Conservation (phyloP, 2,113 vertebrate species). For the Megaleporinus macrocephalus region DNA sequence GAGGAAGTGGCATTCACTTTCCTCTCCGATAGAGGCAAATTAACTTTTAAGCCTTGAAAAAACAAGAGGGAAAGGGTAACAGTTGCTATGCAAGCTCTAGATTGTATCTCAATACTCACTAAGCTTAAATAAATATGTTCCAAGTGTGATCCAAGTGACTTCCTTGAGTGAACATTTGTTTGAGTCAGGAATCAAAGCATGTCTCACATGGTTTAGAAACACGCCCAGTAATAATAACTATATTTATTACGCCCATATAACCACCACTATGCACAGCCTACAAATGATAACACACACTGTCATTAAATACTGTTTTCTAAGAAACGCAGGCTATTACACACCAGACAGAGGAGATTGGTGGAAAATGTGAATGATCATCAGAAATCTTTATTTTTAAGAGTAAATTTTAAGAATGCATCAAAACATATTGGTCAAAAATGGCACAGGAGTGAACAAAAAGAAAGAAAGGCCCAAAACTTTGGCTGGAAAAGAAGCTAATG, state of each 20-base stretch:
- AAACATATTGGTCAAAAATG: no score
- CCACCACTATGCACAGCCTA: no score
- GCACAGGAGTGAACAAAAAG: no score
- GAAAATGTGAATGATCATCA: no score
- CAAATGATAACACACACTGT: background rate
- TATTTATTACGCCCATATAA: no score
- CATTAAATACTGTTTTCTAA: background rate
- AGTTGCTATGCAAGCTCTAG: background rate
- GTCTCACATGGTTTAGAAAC: background rate
- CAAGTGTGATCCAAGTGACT: background rate
- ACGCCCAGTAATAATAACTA: background rate
- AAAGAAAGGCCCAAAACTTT: no score
- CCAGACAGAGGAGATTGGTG: no score
- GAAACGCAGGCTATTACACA: background rate
- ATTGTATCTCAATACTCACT: background rate
- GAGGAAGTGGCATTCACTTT: slow-evolving; percentile 71
- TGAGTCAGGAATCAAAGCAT: slow-evolving; percentile 8
- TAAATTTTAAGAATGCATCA: no score
- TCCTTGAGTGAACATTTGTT: slow-evolving; percentile 8
- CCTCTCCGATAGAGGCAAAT: slow-evolving; percentile 64
- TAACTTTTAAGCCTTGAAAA: slow-evolving; percentile 32
- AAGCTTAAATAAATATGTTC: slow-evolving; percentile 3
- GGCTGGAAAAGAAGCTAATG: no score
- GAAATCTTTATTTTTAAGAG: no score
- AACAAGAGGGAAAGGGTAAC: slow-evolving; percentile 10